phyloP scores from a whole-genome alignment of 23 tunicate species.

The Oikopleura dioica region DNA sequence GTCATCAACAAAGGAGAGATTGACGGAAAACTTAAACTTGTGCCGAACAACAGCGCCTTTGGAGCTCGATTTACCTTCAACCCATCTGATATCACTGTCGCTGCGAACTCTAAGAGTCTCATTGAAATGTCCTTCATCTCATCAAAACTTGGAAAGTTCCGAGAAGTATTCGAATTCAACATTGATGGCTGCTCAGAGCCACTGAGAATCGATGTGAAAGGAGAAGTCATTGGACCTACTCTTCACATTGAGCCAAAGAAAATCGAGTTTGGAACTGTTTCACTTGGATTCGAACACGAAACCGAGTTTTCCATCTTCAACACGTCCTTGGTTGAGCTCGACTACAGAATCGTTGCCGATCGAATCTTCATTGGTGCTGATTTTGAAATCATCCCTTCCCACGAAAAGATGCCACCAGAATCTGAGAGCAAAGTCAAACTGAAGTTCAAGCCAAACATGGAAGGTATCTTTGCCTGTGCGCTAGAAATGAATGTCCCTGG shows the following conservation, averaged over 20 bases:
- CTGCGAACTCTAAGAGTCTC: slow-evolving; percentile 56
- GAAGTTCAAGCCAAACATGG: background rate
- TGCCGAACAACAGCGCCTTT: slow-evolving; percentile 8
- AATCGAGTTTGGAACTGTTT: slow-evolving; percentile 46
- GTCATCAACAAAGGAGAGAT: slow-evolving; percentile 69
- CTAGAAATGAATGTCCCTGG: background rate
- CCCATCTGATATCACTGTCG: slow-evolving; percentile 72
- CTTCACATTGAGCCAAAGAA: slow-evolving; percentile 54
- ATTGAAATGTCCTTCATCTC: slow-evolving; percentile 47
- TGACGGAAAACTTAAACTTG: slow-evolving; percentile 35
- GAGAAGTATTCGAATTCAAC: slow-evolving; percentile 20
- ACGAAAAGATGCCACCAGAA: background rate
- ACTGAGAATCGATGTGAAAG: slow-evolving; percentile 3
- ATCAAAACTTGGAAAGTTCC: slow-evolving; percentile 34
- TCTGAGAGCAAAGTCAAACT: background rate
- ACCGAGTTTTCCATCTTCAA: slow-evolving; percentile 45
- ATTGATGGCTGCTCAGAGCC: background rate
- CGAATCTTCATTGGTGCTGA: background rate
- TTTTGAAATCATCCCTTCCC: background rate
- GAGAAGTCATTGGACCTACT: slow-evolving; percentile 80
- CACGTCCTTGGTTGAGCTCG: slow-evolving; percentile 80
- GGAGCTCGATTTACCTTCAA: slow-evolving; percentile 24
- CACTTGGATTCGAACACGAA: slow-evolving; percentile 69
- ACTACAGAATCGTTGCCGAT: background rate
- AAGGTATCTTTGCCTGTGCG: background rate